A percentile compares a stretch with the other conserved stretches of the same genome.
These are phyloP conservation scores for Machimus atricapillus DNA, from an alignment of 2,888 invertebrate genomes.

Conservation along the genomic window DNA sequence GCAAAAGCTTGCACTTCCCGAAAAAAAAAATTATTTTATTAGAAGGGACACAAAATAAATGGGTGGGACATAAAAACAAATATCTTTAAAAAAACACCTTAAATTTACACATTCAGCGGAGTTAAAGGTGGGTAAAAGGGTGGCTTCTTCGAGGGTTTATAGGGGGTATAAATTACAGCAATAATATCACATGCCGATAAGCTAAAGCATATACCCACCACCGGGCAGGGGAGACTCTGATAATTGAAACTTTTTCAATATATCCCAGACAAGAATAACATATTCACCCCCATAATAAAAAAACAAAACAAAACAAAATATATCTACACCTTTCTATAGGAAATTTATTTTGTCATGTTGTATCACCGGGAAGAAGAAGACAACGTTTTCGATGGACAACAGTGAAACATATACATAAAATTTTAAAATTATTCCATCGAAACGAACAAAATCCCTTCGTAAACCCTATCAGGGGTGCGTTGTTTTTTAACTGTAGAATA, in stretches of 20 bases:
- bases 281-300: background rate
- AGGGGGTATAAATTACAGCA: background rate
- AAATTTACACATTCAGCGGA: too few relatives aligned
- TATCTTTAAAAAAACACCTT: too few relatives aligned
- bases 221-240: background rate
- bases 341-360: background rate
- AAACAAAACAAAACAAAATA: too few relatives aligned
- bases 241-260: conserved; percentile 30
- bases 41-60: too few relatives aligned
- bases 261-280: background rate
- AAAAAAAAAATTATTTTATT: background rate
- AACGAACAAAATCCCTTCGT: background rate
- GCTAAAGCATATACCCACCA: background rate
- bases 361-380: background rate
- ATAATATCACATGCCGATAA: background rate
- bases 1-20: background rate
- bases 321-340: background rate
- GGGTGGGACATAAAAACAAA: too few relatives aligned
- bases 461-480: background rate
- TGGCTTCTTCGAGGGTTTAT: background rate
- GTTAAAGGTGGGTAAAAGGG: background rate
- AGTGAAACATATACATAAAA: background rate
- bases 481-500: background rate
- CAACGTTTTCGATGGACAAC: background rate
- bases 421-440: background rate